A percentile compares a stretch with the other conserved stretches of the same genome.
These are phyloP conservation scores for Ophiodon elongatus DNA, from an alignment of 2,113 vertebrate species.

Conservation along the genomic window DNA sequence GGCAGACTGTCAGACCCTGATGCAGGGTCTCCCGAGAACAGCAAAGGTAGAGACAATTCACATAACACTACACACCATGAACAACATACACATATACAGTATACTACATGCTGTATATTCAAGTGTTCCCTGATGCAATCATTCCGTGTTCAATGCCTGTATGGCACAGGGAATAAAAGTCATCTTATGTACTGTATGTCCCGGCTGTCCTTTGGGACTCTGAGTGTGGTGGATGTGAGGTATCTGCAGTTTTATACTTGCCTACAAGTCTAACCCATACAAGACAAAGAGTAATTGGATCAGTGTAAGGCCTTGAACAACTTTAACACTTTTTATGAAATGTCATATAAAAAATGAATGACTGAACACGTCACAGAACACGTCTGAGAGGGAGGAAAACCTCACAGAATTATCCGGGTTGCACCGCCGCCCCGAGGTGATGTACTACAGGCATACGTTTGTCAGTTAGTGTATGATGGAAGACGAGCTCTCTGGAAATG, in stretches of 20 bases:
- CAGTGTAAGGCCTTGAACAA: neutral
- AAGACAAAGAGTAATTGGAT: neutral
- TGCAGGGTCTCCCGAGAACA: no score
- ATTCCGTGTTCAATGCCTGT: no score
- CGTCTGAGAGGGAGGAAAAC: neutral
- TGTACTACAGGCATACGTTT: constrained; percentile 21
- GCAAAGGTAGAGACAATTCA: neutral
- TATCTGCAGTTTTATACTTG: neutral
- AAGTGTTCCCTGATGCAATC: neutral
- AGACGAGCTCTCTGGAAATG: constrained; percentile 28
- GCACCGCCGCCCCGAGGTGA: neutral
- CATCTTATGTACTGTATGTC: neutral
- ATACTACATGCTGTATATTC: neutral
- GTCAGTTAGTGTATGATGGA: constrained; percentile 41
- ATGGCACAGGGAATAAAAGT: neutral
- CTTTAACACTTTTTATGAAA: constrained; percentile 11
- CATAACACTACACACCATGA: neutral
- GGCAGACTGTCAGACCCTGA: no score
- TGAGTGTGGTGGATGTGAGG: neutral
- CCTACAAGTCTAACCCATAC: neutral
- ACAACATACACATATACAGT: neutral
- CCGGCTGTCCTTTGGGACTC: neutral
- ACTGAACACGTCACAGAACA: constrained; percentile 4
- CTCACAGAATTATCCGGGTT: constrained; percentile 7
- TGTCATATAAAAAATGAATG: constrained; percentile 3